A percentile compares a stretch with the other conserved stretches of the same genome.
phyloP scores from a whole-genome alignment of 1,140 invertebrate species.

The Sipha flava region DNA sequence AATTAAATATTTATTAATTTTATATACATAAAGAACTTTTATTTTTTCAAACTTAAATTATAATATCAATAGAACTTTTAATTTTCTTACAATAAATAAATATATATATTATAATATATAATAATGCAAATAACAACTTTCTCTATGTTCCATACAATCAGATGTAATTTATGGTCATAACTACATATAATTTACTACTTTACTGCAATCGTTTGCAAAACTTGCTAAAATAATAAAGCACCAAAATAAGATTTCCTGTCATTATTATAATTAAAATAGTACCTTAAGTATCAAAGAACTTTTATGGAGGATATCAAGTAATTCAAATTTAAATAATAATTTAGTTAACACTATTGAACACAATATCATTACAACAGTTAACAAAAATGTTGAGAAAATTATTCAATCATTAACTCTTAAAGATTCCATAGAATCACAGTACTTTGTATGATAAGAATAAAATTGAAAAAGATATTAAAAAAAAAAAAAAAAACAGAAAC shows the following conservation, averaged over 20 bases:
- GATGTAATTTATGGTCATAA: background rate
- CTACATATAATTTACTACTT: background rate
- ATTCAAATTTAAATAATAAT: conserved; percentile 8
- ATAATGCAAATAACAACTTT: background rate
- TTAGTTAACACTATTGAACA: background rate
- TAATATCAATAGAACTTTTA: background rate
- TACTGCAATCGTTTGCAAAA: background rate
- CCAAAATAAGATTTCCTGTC: background rate
- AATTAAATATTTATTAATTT: background rate
- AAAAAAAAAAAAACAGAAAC: background rate
- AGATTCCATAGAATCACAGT: background rate
- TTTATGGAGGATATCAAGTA: background rate
- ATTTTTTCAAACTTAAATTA: no score
- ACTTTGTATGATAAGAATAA: background rate
- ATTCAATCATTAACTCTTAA: background rate
- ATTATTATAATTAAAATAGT: background rate
- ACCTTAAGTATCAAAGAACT: background rate
- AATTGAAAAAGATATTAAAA: background rate
- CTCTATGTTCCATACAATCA: background rate
- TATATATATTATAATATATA: background rate
- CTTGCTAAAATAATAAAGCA: background rate
- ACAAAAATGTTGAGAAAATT: background rate
- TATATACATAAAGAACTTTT: background rate
- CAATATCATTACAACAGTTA: background rate
- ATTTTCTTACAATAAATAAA: background rate